A percentile compares a stretch with the other conserved stretches of the same genome.
Evolutionary conservation across 1,140 invertebrate genomes (phyloP).

Genomic region (Pteromalus puparum): DNA sequence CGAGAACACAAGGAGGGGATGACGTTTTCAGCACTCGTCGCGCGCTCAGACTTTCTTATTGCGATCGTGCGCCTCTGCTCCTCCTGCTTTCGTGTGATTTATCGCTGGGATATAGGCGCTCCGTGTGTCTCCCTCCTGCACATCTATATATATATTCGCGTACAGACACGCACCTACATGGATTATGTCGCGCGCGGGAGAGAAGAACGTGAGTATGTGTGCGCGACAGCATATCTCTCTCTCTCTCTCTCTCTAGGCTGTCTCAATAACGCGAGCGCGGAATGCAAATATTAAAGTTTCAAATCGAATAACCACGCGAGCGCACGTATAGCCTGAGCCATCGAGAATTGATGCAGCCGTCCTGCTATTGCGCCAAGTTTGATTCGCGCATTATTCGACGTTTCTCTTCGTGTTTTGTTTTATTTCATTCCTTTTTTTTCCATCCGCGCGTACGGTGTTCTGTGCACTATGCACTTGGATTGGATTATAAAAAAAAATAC

Average conservation of each 20-base stretch:
- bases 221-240: not conserved
- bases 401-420: not conserved
- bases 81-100: constrained; percentile 34
- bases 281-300: constrained; percentile 45
- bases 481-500: not conserved
- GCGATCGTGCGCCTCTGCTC: constrained; percentile 29
- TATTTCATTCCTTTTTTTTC: constrained; percentile 5
- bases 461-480: not conserved
- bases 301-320: constrained; percentile 14
- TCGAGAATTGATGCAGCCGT: constrained; percentile 22
- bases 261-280: constrained; percentile 1
- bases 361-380: not conserved
- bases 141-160: not conserved
- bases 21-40: constrained; percentile 50
- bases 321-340: not conserved
- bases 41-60: constrained; percentile 52
- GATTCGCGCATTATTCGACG: constrained; percentile 7
- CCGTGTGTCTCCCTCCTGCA: not conserved
- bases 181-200: not conserved
- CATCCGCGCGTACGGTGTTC: not conserved
- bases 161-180: not conserved
- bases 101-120: constrained; percentile 4
- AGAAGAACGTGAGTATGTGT: not conserved
- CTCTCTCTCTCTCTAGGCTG: not conserved
- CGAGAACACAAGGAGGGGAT: constrained; percentile 54